A percentile compares a stretch with the other conserved stretches of the same genome.
Conservation (phyloP, 2,113 vertebrate species). For the Bostrychus sinensis region DNA sequence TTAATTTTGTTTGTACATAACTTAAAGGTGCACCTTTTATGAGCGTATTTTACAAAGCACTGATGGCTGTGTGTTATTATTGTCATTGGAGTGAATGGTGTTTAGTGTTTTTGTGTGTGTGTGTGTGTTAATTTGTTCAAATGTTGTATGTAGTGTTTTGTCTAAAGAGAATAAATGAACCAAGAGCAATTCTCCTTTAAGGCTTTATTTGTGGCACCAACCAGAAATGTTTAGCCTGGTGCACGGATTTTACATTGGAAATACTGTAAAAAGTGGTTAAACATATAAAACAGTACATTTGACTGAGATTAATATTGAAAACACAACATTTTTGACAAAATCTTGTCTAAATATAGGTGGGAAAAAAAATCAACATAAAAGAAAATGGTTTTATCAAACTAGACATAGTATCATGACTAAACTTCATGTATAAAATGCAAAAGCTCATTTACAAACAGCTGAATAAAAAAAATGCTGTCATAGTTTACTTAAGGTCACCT, state of each 20-base stretch:
- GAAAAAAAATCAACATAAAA: too few species aligned
- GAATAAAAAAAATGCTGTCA: background rate
- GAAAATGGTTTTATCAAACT: background rate
- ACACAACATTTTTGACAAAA: background rate
- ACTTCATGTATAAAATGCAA: background rate
- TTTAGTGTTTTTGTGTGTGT: background rate
- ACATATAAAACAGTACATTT: background rate
- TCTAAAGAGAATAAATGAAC: background rate
- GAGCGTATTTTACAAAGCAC: slow-evolving; percentile 1
- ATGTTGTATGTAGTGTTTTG: background rate
- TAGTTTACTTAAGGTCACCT: too few species aligned
- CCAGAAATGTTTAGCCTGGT: background rate
- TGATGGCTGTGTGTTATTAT: background rate
- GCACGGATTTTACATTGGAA: background rate
- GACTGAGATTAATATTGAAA: background rate
- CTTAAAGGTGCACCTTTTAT: background rate
- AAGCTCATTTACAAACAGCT: background rate
- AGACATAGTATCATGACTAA: background rate
- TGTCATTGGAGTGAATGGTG: background rate
- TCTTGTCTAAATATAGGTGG: too few species aligned
- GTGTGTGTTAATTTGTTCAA: background rate
- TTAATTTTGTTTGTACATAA: background rate
- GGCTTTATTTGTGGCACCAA: background rate
- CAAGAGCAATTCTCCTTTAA: background rate
- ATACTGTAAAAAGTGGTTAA: background rate